Base-by-base conservation (phyloP, 1,140 invertebrate genomes). In the Drosophila varians region DNA sequence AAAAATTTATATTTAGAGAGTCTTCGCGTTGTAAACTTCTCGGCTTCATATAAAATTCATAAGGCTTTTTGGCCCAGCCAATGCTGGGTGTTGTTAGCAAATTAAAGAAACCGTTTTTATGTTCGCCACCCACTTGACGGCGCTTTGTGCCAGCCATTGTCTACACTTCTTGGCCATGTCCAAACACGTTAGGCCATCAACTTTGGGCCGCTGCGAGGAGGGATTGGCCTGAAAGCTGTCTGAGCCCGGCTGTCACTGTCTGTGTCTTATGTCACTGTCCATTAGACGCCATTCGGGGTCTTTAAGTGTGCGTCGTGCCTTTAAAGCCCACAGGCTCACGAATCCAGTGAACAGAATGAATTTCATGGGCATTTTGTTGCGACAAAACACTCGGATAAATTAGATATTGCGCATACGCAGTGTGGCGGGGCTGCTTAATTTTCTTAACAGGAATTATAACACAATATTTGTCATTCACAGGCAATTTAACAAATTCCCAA, bases 381-480 rank as follows among this genome's bases (percentile, higher is more conserved):
- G 34, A 68, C 56, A 84, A n/a, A 31, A 77, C 82, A 87, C 82
- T 87, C 77, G 77, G 74, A 74, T 52, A 87, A 87, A 87, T 87
- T 74, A 88, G 82, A 82, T 87, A 87, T 71, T 71, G 74, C 77
- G 82, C 77, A 87, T 82, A 82, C 77, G 82, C 55, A 69, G 74
- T 82, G 74, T 74, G 60, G 48, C 43, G 65, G 47, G 57, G 46
- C 49, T 74, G 69, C 78, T 87, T 77, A 88, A 87, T 87, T 87
- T 86, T 57, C 61, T 61, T 82, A 87, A 87, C 87, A 82, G 82
- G 77, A 74, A 87, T 87, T 87, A 87, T 87, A 77, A 75, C 83
- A 87, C 82, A 87, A 87, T 87, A 87, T 87, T 87, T 87, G 82
- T 87, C 82, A 87, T 87, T 87, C 74, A 87, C 82, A 77, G 83